Base-by-base conservation (phyloP, 2,797 vertebrate species). In the Chrosomus eos region DNA sequence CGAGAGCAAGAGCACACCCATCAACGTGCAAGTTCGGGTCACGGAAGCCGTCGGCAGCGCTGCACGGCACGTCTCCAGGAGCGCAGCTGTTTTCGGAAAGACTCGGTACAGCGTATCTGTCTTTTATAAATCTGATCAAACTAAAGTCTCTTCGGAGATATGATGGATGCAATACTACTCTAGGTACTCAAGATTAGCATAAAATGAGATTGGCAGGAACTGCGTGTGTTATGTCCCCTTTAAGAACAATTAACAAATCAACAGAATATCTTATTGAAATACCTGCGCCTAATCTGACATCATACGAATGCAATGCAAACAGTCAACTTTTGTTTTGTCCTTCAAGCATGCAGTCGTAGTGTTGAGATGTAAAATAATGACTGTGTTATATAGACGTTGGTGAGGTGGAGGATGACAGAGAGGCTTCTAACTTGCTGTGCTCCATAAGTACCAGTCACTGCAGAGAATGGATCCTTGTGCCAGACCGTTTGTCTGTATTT, bases 381-480 rank as follows among this genome's bases (percentile, higher is more conserved):
- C n/a, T 62, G 77, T 31, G 31, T 71, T 72, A 62, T 48, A 73
- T 66, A 68, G 81, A 80, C 70, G 23, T 40, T 84, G 55, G 81
- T 58, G 76, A 60, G 76, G 43, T 19, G 19, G 70, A 36, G 38
- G 71, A 78, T 80, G 38, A 83, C 68, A 45, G 70, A 67, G 58
- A 43, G 43, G 38, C 75, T 64, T 62, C 64, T 72, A 43, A 64
- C 60, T 53, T 40, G 58, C 84, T 33, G 28, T 74, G 75, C 78
- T 80, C 68, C 18, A 67, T 83, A 80, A 83, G 76, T 80, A 79
- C 76, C 76, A 83, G 85, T 75, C 76, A 38, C 58, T 74, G 53
- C 64, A 58, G 74, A 78, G 74, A 84, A 45, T 9, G 18, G 21
- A 66, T 71, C 62, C 13, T 45, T 87, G 75, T 83, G 78, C 45